phyloP scores from a whole-genome alignment of 1,140 invertebrate genomes.

The Druon quercuslanigerum region DNA sequence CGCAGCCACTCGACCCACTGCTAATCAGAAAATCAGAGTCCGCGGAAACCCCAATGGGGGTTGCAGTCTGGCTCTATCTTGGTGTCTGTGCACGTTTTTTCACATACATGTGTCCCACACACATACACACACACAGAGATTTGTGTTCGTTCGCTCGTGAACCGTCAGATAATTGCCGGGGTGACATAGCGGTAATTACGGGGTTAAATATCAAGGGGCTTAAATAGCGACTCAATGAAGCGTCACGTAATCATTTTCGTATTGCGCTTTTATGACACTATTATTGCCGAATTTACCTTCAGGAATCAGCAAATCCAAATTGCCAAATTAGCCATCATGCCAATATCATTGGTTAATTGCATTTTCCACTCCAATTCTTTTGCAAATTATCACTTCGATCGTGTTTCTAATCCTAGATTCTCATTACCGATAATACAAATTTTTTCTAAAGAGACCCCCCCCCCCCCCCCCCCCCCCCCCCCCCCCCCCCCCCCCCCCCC shows the following conservation, averaged over 20 bases:
- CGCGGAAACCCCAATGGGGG: constrained; percentile 66
- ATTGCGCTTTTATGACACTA: constrained; percentile 16
- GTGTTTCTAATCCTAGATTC: no score
- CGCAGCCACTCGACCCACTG: constrained; percentile 72
- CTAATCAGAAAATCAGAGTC: constrained; percentile 75
- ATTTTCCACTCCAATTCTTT: background rate
- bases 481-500: no score
- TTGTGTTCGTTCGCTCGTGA: constrained; percentile 12
- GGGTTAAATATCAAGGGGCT: constrained; percentile 70
- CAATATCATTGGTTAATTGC: constrained; percentile 35
- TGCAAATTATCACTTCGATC: no score
- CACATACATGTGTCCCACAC: constrained; percentile 8
- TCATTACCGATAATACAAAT: no score
- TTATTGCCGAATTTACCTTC: constrained; percentile 14
- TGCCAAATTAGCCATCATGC: no score
- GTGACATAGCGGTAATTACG: constrained; percentile 65
- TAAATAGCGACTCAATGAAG: constrained; percentile 68
- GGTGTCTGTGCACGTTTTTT: constrained; percentile 40
- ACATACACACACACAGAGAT: constrained; percentile 8
- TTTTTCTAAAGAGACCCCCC: no score
- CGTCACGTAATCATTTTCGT: constrained; percentile 49
- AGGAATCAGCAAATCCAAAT: background rate
- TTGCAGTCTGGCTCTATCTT: constrained; percentile 42
- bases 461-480: no score
- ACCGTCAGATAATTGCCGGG: constrained; percentile 44